Percentiles rank a stretch among this genome's conserved stretches.
Conservation (phyloP, 2,113 vertebrate genomes). For the Chroicocephalus ridibundus region DNA sequence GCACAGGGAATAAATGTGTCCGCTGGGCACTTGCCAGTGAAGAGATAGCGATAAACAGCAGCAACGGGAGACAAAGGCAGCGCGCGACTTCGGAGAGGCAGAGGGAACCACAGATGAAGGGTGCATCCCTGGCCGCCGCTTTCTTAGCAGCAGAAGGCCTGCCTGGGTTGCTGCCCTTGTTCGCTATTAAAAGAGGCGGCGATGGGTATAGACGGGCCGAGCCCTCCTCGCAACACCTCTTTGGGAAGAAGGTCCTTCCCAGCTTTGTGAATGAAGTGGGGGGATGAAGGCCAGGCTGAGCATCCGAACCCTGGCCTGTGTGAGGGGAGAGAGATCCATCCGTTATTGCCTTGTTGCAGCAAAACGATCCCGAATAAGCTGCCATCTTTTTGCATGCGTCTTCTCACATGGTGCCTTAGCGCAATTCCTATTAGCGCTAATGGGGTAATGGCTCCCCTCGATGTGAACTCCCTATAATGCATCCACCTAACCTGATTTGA, state of each 20-base stretch:
- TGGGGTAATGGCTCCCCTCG: slow-evolving; percentile 58
- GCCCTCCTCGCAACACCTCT: background rate
- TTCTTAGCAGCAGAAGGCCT: background rate
- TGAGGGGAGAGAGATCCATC: background rate
- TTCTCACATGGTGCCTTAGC: slow-evolving; percentile 39
- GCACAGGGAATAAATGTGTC: slow-evolving; percentile 47
- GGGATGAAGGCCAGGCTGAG: background rate
- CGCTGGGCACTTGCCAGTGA: slow-evolving; percentile 4
- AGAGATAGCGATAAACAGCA: slow-evolving; percentile 5
- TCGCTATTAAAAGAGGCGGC: rapidly evolving
- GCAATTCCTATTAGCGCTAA: slow-evolving; percentile 60
- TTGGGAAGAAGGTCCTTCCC: background rate
- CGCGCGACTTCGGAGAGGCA: background rate
- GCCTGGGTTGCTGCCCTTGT: background rate
- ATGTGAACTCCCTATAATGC: slow-evolving; percentile 57
- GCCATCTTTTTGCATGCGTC: background rate
- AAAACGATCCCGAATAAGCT: background rate
- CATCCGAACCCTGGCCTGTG: background rate
- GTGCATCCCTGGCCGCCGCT: background rate
- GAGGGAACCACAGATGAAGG: background rate
- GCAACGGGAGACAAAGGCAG: background rate
- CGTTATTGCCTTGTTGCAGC: background rate
- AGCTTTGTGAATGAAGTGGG: background rate
- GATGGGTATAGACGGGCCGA: background rate
- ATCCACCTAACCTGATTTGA: slow-evolving; percentile 61